Percentiles rank a stretch among this genome's conserved stretches.
phyloP scores from a whole-genome alignment of 2,888 invertebrate species.

The Drosophila eohydei region DNA sequence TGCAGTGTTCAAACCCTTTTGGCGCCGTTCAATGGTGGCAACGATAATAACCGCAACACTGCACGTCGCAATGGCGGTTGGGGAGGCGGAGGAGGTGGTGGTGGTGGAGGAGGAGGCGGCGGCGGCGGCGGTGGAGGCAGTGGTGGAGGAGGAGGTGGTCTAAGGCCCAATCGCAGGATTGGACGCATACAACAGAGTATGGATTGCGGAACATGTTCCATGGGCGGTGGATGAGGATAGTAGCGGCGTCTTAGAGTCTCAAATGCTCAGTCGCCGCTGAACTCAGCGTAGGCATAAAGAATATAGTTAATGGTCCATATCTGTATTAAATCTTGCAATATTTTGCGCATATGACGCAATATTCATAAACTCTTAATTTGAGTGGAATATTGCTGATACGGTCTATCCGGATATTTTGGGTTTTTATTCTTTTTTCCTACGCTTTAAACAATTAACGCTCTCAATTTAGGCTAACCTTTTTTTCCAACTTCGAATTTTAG shows the following conservation, averaged over 20 bases:
- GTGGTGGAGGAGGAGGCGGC: slow-evolving; percentile 59
- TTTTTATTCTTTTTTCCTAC: slow-evolving; percentile 9
- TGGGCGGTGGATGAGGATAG: slow-evolving; percentile 66
- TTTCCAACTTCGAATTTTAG: neutral
- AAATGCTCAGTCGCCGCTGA: slow-evolving; percentile 33
- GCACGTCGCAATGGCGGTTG: slow-evolving; percentile 49
- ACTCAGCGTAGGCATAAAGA: slow-evolving; percentile 2
- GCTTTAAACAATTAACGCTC: slow-evolving; percentile 4
- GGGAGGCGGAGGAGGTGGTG: slow-evolving; percentile 53
- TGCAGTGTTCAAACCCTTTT: slow-evolving; percentile 70
- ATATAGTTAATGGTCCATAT: slow-evolving; percentile 6
- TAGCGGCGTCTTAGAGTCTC: slow-evolving; percentile 34
- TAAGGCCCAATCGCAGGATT: slow-evolving; percentile 70
- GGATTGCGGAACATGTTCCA: slow-evolving; percentile 38
- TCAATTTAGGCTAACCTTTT: slow-evolving; percentile 6
- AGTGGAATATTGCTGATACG: slow-evolving; percentile 52
- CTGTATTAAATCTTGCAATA: slow-evolving; percentile 18
- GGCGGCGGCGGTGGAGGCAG: slow-evolving; percentile 61
- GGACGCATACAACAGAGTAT: slow-evolving; percentile 57
- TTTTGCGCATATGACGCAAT: slow-evolving; percentile 54
- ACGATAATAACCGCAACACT: slow-evolving; percentile 38
- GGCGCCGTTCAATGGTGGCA: slow-evolving; percentile 67
- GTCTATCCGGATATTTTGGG: slow-evolving; percentile 6
- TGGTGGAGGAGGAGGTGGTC: slow-evolving; percentile 58
- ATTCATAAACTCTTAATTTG: slow-evolving; percentile 50